phyloP scores from a whole-genome alignment of 30 jellyfish, hydroid and myxozoan species.

The Chrysaora quinquecirrha region DNA sequence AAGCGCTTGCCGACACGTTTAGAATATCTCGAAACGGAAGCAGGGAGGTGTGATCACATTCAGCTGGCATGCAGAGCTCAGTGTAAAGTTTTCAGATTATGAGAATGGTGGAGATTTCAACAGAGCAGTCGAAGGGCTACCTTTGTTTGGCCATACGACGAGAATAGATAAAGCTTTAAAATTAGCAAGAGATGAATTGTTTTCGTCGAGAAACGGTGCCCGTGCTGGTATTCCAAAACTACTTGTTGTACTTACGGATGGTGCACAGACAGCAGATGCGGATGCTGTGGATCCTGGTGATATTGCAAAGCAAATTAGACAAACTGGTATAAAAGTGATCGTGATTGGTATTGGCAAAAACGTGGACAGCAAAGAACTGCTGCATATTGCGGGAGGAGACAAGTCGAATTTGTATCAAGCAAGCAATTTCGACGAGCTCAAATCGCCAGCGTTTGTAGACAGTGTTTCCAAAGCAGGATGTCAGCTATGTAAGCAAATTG shows the following conservation, averaged over 20 bases:
- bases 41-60: conserved; percentile 67
- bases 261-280: conserved; percentile 72
- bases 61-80: conserved; percentile 73
- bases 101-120: conserved; percentile 18
- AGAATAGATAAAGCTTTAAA: conserved; percentile 74
- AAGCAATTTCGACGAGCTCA: conserved; percentile 55
- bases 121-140: conserved; percentile 62
- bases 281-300: conserved; percentile 80
- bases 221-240: conserved; percentile 74
- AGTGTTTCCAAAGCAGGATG: conserved; percentile 36
- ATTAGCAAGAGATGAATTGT: conserved; percentile 62
- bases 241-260: conserved; percentile 72
- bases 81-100: conserved; percentile 58
- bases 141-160: conserved; percentile 74
- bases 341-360: conserved; percentile 70
- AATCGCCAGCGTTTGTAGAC: conserved; percentile 44
- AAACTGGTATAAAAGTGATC: conserved; percentile 35
- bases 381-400: conserved; percentile 67
- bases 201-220: conserved; percentile 62
- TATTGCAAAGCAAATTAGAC: conserved; percentile 61
- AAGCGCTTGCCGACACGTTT: conserved; percentile 24
- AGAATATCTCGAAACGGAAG: conserved; percentile 31
- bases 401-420: conserved; percentile 51
- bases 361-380: conserved; percentile 42
- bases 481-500: conserved; percentile 36